Evolutionary conservation across 2,797 vertebrate genomes (phyloP).

Genomic region (Acanthurus lineatus): DNA sequence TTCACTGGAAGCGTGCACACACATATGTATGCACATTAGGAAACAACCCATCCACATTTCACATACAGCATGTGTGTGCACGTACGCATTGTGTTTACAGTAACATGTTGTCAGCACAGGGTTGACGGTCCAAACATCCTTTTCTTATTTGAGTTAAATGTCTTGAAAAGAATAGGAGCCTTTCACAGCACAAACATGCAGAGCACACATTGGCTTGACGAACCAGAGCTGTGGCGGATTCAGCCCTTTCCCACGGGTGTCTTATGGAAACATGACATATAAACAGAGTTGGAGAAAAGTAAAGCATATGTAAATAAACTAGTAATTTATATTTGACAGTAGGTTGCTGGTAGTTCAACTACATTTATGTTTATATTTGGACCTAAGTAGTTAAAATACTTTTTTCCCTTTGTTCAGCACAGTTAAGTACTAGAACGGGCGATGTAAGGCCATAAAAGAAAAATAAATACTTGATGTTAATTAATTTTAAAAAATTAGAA

Average conservation of each 20-base stretch:
- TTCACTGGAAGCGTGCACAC: slow-evolving; percentile 58
- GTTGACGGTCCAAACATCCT: slow-evolving; percentile 42
- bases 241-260: slow-evolving; percentile 29
- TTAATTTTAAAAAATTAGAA: too few species aligned
- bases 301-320: too few species aligned
- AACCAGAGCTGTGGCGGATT: slow-evolving; percentile 50
- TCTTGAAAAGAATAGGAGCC: slow-evolving; percentile 52
- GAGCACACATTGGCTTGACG: slow-evolving; percentile 46
- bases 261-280: slow-evolving; percentile 49
- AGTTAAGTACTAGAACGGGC: too few species aligned
- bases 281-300: slow-evolving; percentile 6
- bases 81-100: slow-evolving; percentile 30
- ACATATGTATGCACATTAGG: slow-evolving; percentile 27
- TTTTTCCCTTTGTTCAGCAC: too few species aligned
- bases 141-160: slow-evolving; percentile 45
- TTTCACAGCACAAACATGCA: slow-evolving; percentile 50
- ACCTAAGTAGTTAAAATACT: too few species aligned
- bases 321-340: too few species aligned
- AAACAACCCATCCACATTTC: slow-evolving; percentile 38
- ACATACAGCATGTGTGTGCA: slow-evolving; percentile 28
- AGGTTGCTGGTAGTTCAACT: too few species aligned
- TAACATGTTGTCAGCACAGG: slow-evolving; percentile 36
- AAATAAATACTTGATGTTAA: too few species aligned
- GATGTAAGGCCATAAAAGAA: too few species aligned
- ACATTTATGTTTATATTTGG: too few species aligned